These are phyloP conservation scores for Chiroxiphia lanceolata DNA, from an alignment of 2,797 vertebrate species.

Conservation along the genomic window DNA sequence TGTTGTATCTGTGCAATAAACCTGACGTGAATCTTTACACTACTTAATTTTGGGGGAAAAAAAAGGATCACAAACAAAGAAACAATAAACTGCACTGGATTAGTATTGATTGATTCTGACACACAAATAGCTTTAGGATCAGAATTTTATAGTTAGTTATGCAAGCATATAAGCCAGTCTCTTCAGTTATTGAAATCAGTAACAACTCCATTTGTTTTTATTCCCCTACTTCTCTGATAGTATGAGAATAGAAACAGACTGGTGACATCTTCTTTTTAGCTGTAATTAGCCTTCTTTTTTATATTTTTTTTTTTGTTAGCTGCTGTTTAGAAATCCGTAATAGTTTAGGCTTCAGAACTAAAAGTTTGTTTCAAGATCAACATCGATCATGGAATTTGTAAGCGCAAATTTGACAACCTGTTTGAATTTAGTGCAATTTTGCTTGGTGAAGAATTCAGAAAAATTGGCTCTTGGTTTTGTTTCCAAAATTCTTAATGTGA, in stretches of 20 bases:
- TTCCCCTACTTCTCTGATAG: not conserved
- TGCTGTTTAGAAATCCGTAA: not conserved
- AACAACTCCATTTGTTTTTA: not conserved
- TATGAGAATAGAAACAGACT: not conserved
- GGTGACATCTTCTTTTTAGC: not conserved
- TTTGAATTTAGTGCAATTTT: not conserved
- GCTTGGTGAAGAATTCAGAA: not conserved
- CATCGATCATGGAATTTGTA: not conserved
- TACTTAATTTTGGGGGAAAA: not conserved
- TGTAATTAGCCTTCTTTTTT: not conserved
- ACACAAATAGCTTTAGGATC: not conserved
- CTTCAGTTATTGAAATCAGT: not conserved
- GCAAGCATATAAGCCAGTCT: not conserved
- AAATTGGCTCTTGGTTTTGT: not conserved
- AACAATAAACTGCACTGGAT: not conserved
- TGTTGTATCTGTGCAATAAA: not conserved
- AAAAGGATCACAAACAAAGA: not conserved
- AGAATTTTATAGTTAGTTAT: not conserved
- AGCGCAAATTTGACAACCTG: not conserved
- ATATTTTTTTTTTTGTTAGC: not conserved
- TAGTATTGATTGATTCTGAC: not conserved
- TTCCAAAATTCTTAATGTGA: not conserved
- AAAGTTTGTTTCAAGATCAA: not conserved
- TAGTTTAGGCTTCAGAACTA: not conserved
- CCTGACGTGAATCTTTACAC: not conserved